A percentile compares a stretch with the other conserved stretches of the same genome.
Evolutionary conservation across 2,113 vertebrate genomes (phyloP).

Genomic region (Austrofundulus limnaeus): DNA sequence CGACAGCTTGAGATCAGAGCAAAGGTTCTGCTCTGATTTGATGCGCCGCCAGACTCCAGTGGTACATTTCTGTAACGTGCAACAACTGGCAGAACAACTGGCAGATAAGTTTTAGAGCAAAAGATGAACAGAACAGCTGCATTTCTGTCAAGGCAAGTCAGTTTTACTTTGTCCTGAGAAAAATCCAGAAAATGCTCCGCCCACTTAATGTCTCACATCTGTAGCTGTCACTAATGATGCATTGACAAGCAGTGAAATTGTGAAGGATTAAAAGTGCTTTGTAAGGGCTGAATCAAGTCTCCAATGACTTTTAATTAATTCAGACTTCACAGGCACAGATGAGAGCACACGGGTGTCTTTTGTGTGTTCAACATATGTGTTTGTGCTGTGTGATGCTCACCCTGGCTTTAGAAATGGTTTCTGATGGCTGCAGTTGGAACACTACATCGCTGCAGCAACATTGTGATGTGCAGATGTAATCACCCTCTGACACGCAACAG

Average conservation of each 20-base stretch:
- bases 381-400: constrained; percentile 40
- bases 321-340: constrained; percentile 38
- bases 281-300: constrained; percentile 18
- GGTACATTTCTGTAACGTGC: constrained; percentile 55
- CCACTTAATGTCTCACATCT: constrained; percentile 13
- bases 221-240: constrained; percentile 26
- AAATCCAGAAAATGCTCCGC: background rate
- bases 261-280: constrained; percentile 36
- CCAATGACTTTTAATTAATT: constrained; percentile 36
- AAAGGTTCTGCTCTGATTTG: constrained; percentile 34
- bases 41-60: constrained; percentile 35
- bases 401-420: constrained; percentile 31
- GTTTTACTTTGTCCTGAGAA: constrained; percentile 47
- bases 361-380: constrained; percentile 62
- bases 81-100: constrained; percentile 57
- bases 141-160: constrained; percentile 30
- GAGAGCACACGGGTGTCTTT: constrained; percentile 30
- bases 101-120: constrained; percentile 36
- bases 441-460: constrained; percentile 49
- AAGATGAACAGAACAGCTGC: constrained; percentile 54
- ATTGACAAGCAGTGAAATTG: constrained; percentile 34
- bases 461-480: constrained; percentile 66
- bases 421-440: constrained; percentile 56
- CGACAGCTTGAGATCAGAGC: constrained; percentile 38
- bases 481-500: constrained; percentile 57